Percentiles rank a stretch among this genome's conserved stretches.
These are phyloP conservation scores for human (Homo sapiens) DNA, from an alignment of 2,113 vertebrate genomes.

Conservation along the genomic window DNA sequence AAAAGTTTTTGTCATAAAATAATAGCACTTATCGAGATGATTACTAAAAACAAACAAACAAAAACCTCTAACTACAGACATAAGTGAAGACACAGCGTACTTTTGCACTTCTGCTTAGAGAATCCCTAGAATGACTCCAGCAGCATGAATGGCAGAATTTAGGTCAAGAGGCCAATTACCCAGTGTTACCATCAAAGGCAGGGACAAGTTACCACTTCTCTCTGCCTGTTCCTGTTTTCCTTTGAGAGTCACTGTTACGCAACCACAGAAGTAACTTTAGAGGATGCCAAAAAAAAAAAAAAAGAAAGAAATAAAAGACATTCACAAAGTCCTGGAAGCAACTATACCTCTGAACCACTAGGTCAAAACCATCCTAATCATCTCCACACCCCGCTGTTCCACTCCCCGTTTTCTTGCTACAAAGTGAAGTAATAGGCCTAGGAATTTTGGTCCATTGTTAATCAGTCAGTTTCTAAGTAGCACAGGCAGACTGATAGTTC, in stretches of 20 bases:
- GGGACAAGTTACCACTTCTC: neutral
- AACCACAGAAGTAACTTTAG: neutral
- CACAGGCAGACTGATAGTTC: neutral
- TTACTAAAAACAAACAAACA: neutral
- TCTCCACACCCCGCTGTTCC: neutral
- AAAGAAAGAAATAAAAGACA: neutral
- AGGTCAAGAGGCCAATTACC: conserved; percentile 41
- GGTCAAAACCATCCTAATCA: neutral
- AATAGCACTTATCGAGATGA: neutral
- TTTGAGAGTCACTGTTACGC: neutral
- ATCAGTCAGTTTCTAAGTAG: neutral
- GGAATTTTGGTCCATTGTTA: neutral
- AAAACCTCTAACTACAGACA: neutral
- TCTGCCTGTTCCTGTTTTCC: neutral
- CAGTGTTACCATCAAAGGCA: conserved; percentile 2
- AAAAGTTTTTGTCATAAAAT: neutral
- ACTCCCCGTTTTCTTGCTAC: neutral
- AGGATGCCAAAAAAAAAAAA: neutral
- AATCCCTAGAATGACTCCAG: neutral
- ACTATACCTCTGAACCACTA: neutral
- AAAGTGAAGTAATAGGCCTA: neutral
- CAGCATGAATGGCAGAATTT: neutral
- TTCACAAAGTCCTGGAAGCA: conserved; percentile 16
- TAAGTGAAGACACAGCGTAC: neutral
- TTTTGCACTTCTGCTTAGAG: neutral